Conservation (phyloP, 2,797 vertebrate species). For the Esox masquinongy region DNA sequence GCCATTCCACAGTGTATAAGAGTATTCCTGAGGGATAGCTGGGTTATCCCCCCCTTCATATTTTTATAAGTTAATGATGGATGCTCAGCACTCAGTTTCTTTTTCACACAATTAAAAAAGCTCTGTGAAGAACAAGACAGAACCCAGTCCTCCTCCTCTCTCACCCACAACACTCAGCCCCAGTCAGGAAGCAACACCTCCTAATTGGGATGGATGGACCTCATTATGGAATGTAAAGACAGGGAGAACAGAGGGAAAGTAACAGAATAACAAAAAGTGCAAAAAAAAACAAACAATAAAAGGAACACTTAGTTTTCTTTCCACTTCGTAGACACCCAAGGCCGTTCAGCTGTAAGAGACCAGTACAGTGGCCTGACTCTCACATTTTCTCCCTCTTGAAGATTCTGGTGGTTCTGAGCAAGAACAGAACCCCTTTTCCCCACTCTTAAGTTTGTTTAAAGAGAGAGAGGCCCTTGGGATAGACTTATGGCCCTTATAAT, state of each 20-base stretch:
- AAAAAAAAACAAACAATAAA: slow-evolving; percentile 67
- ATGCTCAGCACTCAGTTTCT: slow-evolving; percentile 10
- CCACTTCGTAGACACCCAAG: slow-evolving; percentile 34
- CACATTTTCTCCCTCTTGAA: not conserved
- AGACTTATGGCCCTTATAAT: not conserved
- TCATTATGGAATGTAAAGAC: slow-evolving; percentile 62
- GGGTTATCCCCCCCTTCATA: not conserved
- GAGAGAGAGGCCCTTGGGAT: not conserved
- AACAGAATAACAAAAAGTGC: slow-evolving; percentile 44
- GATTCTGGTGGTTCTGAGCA: not conserved
- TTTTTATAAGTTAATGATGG: slow-evolving; percentile 7
- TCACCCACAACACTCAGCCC: slow-evolving; percentile 2
- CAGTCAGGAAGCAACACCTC: slow-evolving; percentile 52
- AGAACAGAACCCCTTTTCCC: not conserved
- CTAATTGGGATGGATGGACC: slow-evolving; percentile 72
- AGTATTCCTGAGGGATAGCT: not conserved
- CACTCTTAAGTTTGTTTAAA: not conserved
- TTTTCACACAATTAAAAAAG: slow-evolving; percentile 6
- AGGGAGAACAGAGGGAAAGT: slow-evolving; percentile 49
- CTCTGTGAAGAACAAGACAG: not conserved
- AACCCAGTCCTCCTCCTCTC: not conserved
- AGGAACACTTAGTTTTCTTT: slow-evolving; percentile 42
- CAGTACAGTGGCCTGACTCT: not conserved
- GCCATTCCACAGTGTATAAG: not conserved
- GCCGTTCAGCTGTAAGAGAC: not conserved